Evolutionary conservation across 1,140 invertebrate species (phyloP).

Genomic region (Belonocnema kinseyi): DNA sequence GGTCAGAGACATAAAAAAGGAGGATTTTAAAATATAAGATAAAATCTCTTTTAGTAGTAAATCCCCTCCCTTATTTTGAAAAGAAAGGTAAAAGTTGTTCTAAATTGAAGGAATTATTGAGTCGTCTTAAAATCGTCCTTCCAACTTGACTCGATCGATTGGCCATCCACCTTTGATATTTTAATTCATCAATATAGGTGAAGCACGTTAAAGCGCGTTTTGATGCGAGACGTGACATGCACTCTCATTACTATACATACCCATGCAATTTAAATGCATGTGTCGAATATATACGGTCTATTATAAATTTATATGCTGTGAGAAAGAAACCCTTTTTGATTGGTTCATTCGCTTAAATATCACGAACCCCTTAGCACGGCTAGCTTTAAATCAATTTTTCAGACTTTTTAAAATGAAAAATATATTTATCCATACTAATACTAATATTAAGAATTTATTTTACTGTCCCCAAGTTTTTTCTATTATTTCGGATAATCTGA

Average conservation of each 20-base stretch:
- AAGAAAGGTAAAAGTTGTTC: too few relatives aligned
- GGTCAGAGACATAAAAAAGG: too few relatives aligned
- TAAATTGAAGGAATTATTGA: slow-evolving; percentile 39
- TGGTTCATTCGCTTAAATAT: background rate
- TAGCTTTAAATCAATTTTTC: background rate
- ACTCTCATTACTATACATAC: slow-evolving; percentile 14
- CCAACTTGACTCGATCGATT: background rate
- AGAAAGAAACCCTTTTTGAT: background rate
- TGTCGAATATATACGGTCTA: slow-evolving; percentile 6
- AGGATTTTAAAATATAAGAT: too few relatives aligned
- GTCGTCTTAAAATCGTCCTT: slow-evolving; percentile 30
- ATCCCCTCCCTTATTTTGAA: too few relatives aligned
- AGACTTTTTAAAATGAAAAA: background rate
- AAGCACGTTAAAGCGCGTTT: slow-evolving; percentile 48
- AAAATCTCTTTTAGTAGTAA: too few relatives aligned
- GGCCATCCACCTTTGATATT: slow-evolving; percentile 63
- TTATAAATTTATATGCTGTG: background rate
- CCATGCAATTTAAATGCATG: slow-evolving; percentile 10
- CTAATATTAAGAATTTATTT: too few relatives aligned
- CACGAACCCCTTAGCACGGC: background rate
- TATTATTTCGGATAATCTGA: too few relatives aligned
- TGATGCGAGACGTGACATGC: slow-evolving; percentile 20
- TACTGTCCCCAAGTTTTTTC: too few relatives aligned
- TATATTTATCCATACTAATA: too few relatives aligned
- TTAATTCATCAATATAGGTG: slow-evolving; percentile 60